Evolutionary conservation across 2,888 invertebrate genomes (phyloP).

Genomic region (Cyaniris semiargus): DNA sequence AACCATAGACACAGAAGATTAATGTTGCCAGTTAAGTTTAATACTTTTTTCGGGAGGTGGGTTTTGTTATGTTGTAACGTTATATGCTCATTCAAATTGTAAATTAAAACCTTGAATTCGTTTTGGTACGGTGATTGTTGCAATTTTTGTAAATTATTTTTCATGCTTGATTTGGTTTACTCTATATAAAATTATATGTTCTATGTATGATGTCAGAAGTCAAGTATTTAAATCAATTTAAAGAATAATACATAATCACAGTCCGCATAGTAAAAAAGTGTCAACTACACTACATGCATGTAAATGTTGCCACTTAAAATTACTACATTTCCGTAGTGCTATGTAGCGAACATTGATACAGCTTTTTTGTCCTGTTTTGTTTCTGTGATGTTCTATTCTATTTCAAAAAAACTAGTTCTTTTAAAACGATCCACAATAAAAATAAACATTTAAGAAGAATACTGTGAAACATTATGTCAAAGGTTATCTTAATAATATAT

Average conservation of each 20-base stretch:
- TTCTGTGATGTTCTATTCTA: too few species aligned
- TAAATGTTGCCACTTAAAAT: not conserved
- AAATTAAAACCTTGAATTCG: not conserved
- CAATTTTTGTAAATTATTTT: not conserved
- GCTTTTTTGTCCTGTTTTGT: too few species aligned
- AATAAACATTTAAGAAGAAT: too few species aligned
- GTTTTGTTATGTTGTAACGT: not conserved
- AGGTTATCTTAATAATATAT: not conserved
- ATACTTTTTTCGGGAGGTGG: constrained; percentile 12
- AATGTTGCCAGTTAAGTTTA: constrained; percentile 28
- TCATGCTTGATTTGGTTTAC: not conserved
- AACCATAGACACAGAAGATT: not conserved
- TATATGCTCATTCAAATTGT: not conserved
- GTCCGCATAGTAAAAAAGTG: not conserved
- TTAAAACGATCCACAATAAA: too few species aligned
- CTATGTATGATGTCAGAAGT: not conserved
- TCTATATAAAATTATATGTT: not conserved
- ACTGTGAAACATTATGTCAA: too few species aligned
- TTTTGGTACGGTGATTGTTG: not conserved
- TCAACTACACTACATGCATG: not conserved
- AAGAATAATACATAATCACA: too few species aligned
- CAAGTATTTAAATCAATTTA: not conserved
- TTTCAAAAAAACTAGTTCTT: too few species aligned
- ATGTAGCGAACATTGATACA: too few species aligned
- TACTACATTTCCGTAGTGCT: not conserved